A percentile compares a stretch with the other conserved stretches of the same genome.
Evolutionary conservation across 2,888 invertebrate genomes (phyloP).

Genomic region (Nematopogon swammerdamellus): DNA sequence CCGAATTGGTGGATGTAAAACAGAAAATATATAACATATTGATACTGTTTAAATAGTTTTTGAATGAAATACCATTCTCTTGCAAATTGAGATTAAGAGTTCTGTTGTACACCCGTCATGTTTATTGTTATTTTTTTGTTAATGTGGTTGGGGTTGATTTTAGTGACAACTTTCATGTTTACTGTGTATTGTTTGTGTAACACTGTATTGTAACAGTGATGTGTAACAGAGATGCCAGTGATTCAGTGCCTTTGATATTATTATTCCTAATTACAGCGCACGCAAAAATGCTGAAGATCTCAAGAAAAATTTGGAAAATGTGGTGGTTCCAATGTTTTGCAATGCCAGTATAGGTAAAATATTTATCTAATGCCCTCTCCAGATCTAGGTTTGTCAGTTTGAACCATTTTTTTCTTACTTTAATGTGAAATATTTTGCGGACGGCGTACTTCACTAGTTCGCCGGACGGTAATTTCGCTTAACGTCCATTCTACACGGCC

Average conservation of each 20-base stretch:
- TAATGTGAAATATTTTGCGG: neutral
- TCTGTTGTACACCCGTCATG: too few relatives aligned
- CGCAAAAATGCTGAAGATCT: slow-evolving; percentile 93
- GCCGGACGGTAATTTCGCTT: neutral
- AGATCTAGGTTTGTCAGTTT: slow-evolving; percentile 37
- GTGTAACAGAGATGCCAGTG: too few relatives aligned
- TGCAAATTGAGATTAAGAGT: too few relatives aligned
- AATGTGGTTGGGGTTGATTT: too few relatives aligned
- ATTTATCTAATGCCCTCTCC: slow-evolving; percentile 53
- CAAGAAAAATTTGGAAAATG: slow-evolving; percentile 89
- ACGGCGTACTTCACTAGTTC: neutral
- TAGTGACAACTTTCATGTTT: too few relatives aligned
- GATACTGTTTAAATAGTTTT: too few relatives aligned
- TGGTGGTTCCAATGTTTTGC: slow-evolving; percentile 98
- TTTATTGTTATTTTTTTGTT: too few relatives aligned
- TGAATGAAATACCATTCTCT: too few relatives aligned
- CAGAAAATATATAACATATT: too few relatives aligned
- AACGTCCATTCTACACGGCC: neutral
- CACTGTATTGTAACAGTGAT: too few relatives aligned
- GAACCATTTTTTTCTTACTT: neutral
- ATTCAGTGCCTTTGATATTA: slow-evolving; percentile 51
- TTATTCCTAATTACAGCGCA: slow-evolving; percentile 73
- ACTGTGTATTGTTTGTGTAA: too few relatives aligned
- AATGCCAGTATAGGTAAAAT: slow-evolving; percentile 77
- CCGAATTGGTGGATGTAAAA: too few relatives aligned